phyloP scores from a whole-genome alignment of 2,888 invertebrate species.

The Seira sanloemensis region DNA sequence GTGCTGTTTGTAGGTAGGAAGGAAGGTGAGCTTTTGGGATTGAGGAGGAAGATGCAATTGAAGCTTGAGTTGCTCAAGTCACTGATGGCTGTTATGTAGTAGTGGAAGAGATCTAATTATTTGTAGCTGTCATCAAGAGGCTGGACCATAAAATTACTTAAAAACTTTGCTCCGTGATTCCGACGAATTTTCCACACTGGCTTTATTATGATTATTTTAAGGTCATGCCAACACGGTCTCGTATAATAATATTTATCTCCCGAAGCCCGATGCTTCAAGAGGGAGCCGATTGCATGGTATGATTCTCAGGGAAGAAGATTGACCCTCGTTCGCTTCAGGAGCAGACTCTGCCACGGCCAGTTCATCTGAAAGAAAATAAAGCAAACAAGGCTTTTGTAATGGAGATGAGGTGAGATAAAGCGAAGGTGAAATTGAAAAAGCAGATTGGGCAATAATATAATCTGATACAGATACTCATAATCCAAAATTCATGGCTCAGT shows the following conservation, averaged over 20 bases:
- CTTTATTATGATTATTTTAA: constrained; percentile 7
- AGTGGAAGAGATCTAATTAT: constrained; percentile 44
- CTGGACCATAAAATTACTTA: constrained; percentile 44
- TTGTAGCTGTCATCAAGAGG: constrained; percentile 56
- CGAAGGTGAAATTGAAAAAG: too few species aligned
- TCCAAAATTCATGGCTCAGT: not conserved
- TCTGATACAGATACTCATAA: not conserved
- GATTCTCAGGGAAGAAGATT: not conserved
- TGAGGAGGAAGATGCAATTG: constrained; percentile 7
- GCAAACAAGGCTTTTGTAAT: constrained; percentile 7
- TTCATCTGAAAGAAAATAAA: not conserved
- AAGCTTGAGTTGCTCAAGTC: not conserved
- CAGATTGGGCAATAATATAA: too few species aligned
- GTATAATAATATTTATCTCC: too few species aligned
- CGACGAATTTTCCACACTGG: not conserved
- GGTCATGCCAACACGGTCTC: too few species aligned
- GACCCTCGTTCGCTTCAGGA: too few species aligned
- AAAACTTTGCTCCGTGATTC: constrained; percentile 15
- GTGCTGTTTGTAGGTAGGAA: not conserved
- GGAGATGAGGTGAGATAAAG: too few species aligned
- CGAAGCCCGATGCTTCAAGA: too few species aligned
- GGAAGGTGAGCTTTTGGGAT: not conserved
- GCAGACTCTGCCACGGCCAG: too few species aligned
- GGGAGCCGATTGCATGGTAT: not conserved
- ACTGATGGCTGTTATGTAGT: not conserved